Conservation (phyloP, 2,113 vertebrate species). For the Epinephelus lanceolatus region DNA sequence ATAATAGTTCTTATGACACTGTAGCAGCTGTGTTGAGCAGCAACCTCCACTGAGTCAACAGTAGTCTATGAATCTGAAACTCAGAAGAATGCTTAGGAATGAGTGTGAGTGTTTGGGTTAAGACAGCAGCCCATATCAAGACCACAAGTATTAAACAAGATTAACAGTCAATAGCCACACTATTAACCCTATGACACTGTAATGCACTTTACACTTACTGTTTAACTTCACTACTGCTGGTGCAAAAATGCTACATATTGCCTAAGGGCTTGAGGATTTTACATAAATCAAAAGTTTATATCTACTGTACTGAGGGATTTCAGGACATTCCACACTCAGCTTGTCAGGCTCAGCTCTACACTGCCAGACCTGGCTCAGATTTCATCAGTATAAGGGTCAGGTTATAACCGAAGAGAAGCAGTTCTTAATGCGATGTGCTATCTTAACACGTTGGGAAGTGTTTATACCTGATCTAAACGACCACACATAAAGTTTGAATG, state of each 20-base stretch:
- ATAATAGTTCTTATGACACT: conserved; percentile 38
- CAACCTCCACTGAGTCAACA: background rate
- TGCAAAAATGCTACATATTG: background rate
- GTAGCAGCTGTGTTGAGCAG: conserved; percentile 30
- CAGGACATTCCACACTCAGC: background rate
- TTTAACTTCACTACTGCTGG: too few relatives aligned
- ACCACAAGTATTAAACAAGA: conserved; percentile 12
- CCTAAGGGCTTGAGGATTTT: background rate
- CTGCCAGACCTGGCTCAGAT: background rate
- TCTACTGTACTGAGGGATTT: background rate
- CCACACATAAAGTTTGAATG: background rate
- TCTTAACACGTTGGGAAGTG: background rate
- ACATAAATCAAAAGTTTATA: background rate
- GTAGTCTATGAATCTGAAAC: conserved; percentile 5
- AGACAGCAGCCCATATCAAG: conserved; percentile 3
- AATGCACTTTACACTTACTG: background rate
- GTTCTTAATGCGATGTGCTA: background rate
- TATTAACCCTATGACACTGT: background rate
- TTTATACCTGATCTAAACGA: background rate
- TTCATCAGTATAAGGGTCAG: background rate
- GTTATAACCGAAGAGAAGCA: background rate
- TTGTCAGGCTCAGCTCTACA: background rate
- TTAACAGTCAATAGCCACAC: background rate
- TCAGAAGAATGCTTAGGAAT: conserved; percentile 11
- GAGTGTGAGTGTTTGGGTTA: conserved; percentile 5